Base-by-base conservation (phyloP, 2,888 invertebrate species). In the Hermaeophaga mercurialis region DNA sequence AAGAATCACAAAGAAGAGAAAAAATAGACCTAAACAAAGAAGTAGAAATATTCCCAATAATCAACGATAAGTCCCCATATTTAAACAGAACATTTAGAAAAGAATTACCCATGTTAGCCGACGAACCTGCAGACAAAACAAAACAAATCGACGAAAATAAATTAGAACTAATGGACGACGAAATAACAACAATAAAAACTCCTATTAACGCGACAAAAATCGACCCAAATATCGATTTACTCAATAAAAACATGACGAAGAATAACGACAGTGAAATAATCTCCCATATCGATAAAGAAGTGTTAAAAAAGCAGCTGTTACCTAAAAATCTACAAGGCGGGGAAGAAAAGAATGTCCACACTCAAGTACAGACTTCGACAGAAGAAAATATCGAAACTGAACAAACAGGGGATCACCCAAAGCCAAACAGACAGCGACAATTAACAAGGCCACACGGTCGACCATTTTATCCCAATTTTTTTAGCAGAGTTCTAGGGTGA, bases 391-490 rank as follows among this genome's bases (percentile, higher is more conserved):
- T 49, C 48, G 60, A 45, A 34, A 58, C 15, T 1, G 45, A 48
- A 18, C 54, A 54, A 18, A 60, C 61, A 12, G 63, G 56, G 7
- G 59, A 64, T 43, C 65, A 62, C 14, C 68, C 68, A 22, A 75
- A 78, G 59, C 80, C 80, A 1, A 81, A 81, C 66, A 69, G 81
- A 44, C 79, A 80, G 49, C 73, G 81, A 19, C 76, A 78, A 57
- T 70, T 81, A 19, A 78, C 79, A 12, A 75, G 78, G 58, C 78
- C 80, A 5, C 79, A 81, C 57, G 76, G 79, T 54, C 78, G 79
- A 61, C 78, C 80, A n/a, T 81, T 80, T 63, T 82, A 82, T 67
- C 81, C 82, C 15, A 81, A 81, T 62, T 81, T 81, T 63, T 79
- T 82, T 64, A 81, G 81, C 68, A 73, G 82, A 65, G 81, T 82